Percentiles rank a stretch among this genome's conserved stretches.
Conservation (phyloP, 2,888 invertebrate genomes). For the Drosophila differens region DNA sequence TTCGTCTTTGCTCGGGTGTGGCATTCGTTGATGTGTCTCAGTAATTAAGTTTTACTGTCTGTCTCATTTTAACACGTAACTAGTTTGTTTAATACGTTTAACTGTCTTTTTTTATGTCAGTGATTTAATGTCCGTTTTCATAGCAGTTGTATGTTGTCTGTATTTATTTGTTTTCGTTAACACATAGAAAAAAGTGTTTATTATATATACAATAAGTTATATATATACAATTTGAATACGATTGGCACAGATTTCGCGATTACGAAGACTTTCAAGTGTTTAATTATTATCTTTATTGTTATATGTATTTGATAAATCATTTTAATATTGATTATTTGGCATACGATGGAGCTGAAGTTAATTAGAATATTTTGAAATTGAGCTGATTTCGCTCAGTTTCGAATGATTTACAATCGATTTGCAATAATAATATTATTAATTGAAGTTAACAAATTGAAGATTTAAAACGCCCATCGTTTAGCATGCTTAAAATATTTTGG, state of each 20-base stretch:
- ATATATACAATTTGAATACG: conserved; percentile 68
- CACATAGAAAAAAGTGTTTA: conserved; percentile 65
- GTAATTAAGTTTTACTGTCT: not conserved
- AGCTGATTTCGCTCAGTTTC: conserved; percentile 18
- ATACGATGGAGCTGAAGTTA: conserved; percentile 15
- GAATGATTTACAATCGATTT: conserved; percentile 23
- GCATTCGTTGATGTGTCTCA: not conserved
- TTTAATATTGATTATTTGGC: conserved; percentile 23
- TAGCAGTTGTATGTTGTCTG: conserved; percentile 29
- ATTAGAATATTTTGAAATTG: conserved; percentile 16
- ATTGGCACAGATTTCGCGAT: conserved; percentile 84
- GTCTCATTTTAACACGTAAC: conserved; percentile 1
- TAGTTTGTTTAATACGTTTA: conserved; percentile 6
- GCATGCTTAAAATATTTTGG: conserved; percentile 3
- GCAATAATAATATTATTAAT: not conserved
- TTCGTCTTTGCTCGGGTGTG: not conserved
- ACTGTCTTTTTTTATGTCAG: conserved; percentile 2
- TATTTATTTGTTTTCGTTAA: conserved; percentile 33
- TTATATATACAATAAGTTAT: conserved; percentile 59
- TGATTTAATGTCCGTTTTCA: not conserved
- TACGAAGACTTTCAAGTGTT: conserved; percentile 36
- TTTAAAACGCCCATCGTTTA: conserved; percentile 15
- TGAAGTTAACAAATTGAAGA: not conserved
- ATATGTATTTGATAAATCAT: conserved; percentile 21
- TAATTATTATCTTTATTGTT: conserved; percentile 39